Percentiles rank a stretch among this genome's conserved stretches.
phyloP scores from a whole-genome alignment of 2,888 invertebrate genomes.

The Eurytoma californica region DNA sequence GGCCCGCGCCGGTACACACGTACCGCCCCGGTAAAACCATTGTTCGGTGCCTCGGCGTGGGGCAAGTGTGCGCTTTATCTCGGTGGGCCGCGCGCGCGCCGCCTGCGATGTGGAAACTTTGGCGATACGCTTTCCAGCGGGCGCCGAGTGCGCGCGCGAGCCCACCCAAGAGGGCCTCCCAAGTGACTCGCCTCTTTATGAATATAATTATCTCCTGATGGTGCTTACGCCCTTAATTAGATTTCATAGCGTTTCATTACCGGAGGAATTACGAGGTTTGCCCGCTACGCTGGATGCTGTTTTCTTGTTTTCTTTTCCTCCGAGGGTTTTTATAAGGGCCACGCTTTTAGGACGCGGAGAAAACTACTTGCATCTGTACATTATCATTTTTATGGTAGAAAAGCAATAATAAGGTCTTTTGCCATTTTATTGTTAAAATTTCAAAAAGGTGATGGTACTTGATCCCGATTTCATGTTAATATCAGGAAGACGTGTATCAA shows the following conservation, averaged over 20 bases:
- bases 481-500: neutral
- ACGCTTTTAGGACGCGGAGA: no score
- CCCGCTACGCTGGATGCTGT: neutral
- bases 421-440: no score
- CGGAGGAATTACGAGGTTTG: conserved; percentile 58
- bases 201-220: conserved; percentile 56
- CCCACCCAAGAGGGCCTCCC: neutral
- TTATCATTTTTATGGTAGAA: no score
- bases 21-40: conserved; percentile 33
- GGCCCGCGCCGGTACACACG: neutral
- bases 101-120: conserved; percentile 39
- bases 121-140: conserved; percentile 24
- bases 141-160: neutral
- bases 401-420: no score
- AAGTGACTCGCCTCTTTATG: conserved; percentile 53
- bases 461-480: conserved; percentile 51
- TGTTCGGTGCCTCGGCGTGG: conserved; percentile 26
- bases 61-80: conserved; percentile 36
- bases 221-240: conserved; percentile 50
- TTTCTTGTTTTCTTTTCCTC: no score
- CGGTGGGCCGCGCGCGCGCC: neutral
- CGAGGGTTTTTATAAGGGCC: no score
- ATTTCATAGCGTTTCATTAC: conserved; percentile 50
- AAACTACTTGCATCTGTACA: no score
- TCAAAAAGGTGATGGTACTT: neutral